Conservation (phyloP, 2,888 invertebrate genomes). For the Glyphotaelius pellucidus region DNA sequence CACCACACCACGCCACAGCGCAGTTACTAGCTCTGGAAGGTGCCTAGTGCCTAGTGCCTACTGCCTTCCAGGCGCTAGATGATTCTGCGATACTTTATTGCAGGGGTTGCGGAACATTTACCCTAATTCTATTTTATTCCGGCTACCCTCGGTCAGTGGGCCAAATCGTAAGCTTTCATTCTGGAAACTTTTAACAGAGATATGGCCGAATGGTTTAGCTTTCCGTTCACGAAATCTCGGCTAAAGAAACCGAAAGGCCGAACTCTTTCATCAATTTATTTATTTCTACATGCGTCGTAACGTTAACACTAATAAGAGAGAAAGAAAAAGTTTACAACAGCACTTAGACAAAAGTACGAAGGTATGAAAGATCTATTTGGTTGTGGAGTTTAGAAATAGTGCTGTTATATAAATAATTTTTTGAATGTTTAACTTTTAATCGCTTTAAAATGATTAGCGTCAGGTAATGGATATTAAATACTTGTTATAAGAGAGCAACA, state of each 20-base stretch:
- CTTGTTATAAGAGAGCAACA: too few relatives aligned
- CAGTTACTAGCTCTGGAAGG: not conserved
- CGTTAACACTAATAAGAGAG: not conserved
- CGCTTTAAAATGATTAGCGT: too few relatives aligned
- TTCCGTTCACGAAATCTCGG: not conserved
- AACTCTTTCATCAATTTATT: not conserved
- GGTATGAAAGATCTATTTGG: too few relatives aligned
- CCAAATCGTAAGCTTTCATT: not conserved
- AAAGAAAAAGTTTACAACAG: too few relatives aligned
- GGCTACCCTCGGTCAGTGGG: not conserved
- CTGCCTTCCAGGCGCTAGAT: slow-evolving; percentile 7
- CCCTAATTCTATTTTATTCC: slow-evolving; percentile 4
- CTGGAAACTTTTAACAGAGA: not conserved
- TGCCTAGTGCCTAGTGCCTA: not conserved
- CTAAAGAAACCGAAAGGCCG: not conserved
- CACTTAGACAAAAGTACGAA: too few relatives aligned
- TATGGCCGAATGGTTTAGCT: not conserved
- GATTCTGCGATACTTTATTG: slow-evolving; percentile 39
- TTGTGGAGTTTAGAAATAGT: too few relatives aligned
- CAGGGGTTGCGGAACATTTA: slow-evolving; percentile 20
- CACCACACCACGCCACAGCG: slow-evolving; percentile 6
- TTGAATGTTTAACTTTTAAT: too few relatives aligned
- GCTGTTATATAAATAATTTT: too few relatives aligned
- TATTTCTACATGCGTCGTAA: not conserved
- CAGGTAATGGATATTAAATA: too few relatives aligned